Base-by-base conservation (phyloP, 2,113 vertebrate species). In the Rhadina sibilatrix region DNA sequence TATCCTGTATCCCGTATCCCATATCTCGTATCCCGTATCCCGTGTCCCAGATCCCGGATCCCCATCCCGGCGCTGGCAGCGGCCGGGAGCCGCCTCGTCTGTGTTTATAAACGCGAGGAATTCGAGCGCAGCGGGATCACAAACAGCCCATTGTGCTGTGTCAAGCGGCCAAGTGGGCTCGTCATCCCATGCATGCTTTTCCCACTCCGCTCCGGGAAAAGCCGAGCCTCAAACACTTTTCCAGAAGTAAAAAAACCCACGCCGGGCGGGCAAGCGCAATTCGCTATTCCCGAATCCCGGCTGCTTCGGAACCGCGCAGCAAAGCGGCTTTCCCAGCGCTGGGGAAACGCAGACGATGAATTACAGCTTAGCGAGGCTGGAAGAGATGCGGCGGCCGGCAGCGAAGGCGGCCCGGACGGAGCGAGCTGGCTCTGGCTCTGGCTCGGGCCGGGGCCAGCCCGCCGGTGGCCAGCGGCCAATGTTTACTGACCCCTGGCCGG, bases 401-500 rank as follows among this genome's bases (percentile, higher is more conserved):
- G 84, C 64, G 60, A 47, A 18, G 56, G 38, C 70, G 81, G 11
- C 82, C 57, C 64, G 35, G 19, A 24, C 24, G 5, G 76, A 79
- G 89, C 80, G 69, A 87, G 80, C 83, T 35, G 38, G 4, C 35
- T 6, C 8, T 12, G 22, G 93, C 50, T 35, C 18, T 35, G 38
- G 4, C 35, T 6, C 8, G 11, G 22, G 93, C 50, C 38, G 15
- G 74, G 52, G 83, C 12, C 83, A 27, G 87, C 40, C 56, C 4
- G 87, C 30, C 37, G 28, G 78, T 64, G 89, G 89, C 94, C 37
- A 83, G 74, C 75, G 54, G 87, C 93, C 96, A 91, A 30, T 80
- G 91, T 95, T 90, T 91, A 87, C 95, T 86, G 93, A 83, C 87
- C 93, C 85, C 59, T 11, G 87, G 6, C 28, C 56, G 60, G 83